Evolutionary conservation across 2,113 vertebrate species (phyloP), one percentile per base, ranked within the genome.

Genomic region (Trogon melanurus): DNA sequence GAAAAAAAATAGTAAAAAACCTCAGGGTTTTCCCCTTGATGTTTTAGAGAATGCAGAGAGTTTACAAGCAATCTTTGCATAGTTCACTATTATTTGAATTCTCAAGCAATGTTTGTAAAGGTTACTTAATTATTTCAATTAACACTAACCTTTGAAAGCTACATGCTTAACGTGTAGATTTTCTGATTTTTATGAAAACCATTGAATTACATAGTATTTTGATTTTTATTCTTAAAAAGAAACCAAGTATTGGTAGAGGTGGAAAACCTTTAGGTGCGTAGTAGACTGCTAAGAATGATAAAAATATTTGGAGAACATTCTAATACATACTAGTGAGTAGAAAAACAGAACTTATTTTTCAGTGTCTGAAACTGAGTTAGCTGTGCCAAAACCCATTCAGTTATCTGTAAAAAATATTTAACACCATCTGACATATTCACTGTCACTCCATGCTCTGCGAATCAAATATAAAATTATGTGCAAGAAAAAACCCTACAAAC

Each of bases 361-460:
- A 64, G 75, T 53, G 30, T 94, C 89, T 93, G 62, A 93, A 95
- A 88, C 74, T 30, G 93, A 85, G 84, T 94, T 87, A 86, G 89
- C 91, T 70, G 73, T 96, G 95, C 95, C 93, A 96, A 93, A 96
- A 86, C n/a, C 57, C 74, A 89, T 96, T 95, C 94, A 91, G 89
- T 64, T 85, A 32, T 95, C 91, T 72, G 53, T 57, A 93, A 91
- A 95, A 82, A 92, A 79, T 87, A 93, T 85, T 96, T 95, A 96
- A 89, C 78, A 85, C 66, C 30, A 57, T 92, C 73, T 94, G 95
- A 95, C 92, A 91, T 87, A 96, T 66, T 93, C 70, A 79, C 75
- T 94, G 72, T 94, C 87, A 91, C 71, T 95, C 91, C 48, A 71
- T 89, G 93, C 85, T 94, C 85, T 90, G 82, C 79, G 91, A 93